Base-by-base conservation (phyloP, 2,113 vertebrate species). In the Notothenia rossii region DNA sequence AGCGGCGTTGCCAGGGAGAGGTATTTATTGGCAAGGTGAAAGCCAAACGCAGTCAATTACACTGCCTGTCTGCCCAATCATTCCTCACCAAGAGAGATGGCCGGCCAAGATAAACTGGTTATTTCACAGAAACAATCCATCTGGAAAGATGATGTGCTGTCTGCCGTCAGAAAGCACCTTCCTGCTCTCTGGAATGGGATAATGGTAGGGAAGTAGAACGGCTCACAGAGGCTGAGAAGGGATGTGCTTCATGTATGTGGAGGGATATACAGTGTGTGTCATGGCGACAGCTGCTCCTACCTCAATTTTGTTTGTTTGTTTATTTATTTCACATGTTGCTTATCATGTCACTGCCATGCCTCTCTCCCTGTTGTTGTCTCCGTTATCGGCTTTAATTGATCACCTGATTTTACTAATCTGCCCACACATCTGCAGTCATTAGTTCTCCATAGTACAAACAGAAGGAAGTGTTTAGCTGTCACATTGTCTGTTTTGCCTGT, bases 31-130 rank as follows among this genome's bases (percentile, higher is more conserved):
- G 87, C 67, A 77, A 83, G 91, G 89, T 89, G 88, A 93, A 93
- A 94, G 93, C 88, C 89, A 95, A 95, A 94, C 75, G 75, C 71
- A 88, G 91, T 94, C 93, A 94, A 94, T 94, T 95, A 94, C 82
- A 73, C 78, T 77, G 62, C 85, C 90, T 92, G 90, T 92, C 94
- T 91, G 85, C 62, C 85, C 91, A 81, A 91, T 94, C 86, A 93
- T 95, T 92, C 71, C 77, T 93, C 91, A 92, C 82, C 82, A 81
- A 92, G 91, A 94, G 81, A 89, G 92, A 93, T 89, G 83, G 85
- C 79, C 72, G 15, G 85, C 79, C 73, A 84, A 83, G 92, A 95
- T 90, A 93, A 93, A 94, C 90, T 87, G 84, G 91, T 89, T 93
- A 93, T 92, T 92, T 88, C 84, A 90, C 92, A 73, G 86, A 94